Evolutionary conservation across 2,113 vertebrate genomes (phyloP).

Genomic region (Colinus virginianus): DNA sequence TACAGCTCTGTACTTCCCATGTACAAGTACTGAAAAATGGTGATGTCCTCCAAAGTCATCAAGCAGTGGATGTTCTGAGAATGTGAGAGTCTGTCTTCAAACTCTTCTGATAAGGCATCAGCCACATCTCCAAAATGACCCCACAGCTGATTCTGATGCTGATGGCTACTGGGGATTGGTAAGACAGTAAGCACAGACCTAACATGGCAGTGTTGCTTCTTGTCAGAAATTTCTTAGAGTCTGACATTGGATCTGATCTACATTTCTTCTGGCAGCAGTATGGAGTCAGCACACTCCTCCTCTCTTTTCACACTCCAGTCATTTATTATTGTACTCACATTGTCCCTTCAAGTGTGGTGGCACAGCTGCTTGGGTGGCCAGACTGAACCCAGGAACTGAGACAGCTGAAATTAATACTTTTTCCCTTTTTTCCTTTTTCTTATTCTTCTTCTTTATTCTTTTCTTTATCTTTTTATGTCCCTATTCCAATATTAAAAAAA

Average conservation of each 20-base stretch:
- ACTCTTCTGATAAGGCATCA: neutral
- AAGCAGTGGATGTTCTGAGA: neutral
- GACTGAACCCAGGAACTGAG: neutral
- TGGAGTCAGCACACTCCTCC: neutral
- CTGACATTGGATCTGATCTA: neutral
- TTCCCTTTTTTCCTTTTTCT: neutral
- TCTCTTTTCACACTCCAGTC: neutral
- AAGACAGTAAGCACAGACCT: too few relatives aligned
- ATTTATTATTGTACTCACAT: neutral
- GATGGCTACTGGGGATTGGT: neutral
- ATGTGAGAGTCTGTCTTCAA: neutral
- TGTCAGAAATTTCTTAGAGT: neutral
- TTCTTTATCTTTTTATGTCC: too few relatives aligned
- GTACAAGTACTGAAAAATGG: neutral
- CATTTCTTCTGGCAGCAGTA: neutral
- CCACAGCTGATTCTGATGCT: neutral
- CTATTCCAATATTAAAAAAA: neutral
- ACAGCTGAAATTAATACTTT: neutral
- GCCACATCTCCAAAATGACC: neutral
- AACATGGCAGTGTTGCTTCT: accelerated
- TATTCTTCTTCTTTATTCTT: accelerated
- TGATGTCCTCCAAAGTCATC: accelerated
- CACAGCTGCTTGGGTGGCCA: neutral
- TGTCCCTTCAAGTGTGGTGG: neutral
- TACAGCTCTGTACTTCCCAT: neutral